Evolutionary conservation across 2,113 vertebrate species (phyloP), one percentile per base, ranked within the genome.

Genomic region (Labeo rohita): DNA sequence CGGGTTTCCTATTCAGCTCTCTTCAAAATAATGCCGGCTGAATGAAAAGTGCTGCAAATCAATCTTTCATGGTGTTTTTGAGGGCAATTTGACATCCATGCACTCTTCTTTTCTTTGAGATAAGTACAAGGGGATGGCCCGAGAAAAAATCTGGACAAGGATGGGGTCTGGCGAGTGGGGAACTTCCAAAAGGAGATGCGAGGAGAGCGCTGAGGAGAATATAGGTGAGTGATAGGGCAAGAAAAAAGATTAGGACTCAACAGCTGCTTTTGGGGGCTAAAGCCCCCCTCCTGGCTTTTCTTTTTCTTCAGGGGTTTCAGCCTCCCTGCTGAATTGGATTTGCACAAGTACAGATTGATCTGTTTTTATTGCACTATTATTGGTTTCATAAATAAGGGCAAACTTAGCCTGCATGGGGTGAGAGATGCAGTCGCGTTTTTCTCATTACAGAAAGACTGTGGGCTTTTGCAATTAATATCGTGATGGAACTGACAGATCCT

Each of bases 31-130:
- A 95, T 94, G 93, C 94, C 93, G 93, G 90, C 89, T 89, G 90
- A 93, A 93, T 94, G 92, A 94, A 95, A 93, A 93, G 94, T 95
- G 93, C 93, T 94, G 94, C 95, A 95, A 96, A 96, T 97, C 96
- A 94, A 96, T 97, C 94, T 92, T 95, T 93, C 91, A 95, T 93
- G 95, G 95, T 94, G 93, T 95, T 95, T 94, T 95, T 94, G 95
- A 95, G 95, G 94, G 93, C 95, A 95, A 92, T 94, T 94, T 95
- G 94, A 94, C 94, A 95, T 93, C 94, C 93, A 93, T 93, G 92
- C 93, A 92, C 92, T 92, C 90, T 90, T 93, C 89, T 91, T 92
- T 92, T 93, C 91, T 94, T 94, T 95, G 56, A 91, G 92, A 91
- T 90, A 89, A 90, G 93, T 94, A 94, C 92, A 93, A 94, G 94